These are phyloP conservation scores for Anthopleura sola DNA, from an alignment of 64 coral and sea anemone genomes.

Conservation along the genomic window DNA sequence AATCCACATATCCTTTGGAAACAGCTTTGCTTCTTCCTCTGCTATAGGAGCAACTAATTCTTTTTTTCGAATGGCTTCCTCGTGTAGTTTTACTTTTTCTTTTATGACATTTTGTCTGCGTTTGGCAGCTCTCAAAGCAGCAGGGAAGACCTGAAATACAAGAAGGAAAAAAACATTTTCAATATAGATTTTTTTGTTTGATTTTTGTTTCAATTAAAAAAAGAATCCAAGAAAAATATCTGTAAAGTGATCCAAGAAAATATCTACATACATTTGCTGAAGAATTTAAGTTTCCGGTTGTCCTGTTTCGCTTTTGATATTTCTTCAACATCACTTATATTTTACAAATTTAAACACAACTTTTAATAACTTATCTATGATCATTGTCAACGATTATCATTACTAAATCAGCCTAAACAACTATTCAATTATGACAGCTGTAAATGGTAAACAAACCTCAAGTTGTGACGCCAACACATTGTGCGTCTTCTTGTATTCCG, in stretches of 20 bases:
- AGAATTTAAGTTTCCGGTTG: too few relatives aligned
- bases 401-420: not conserved
- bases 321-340: not conserved
- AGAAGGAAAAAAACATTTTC: not conserved
- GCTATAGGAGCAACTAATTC: slow-evolving; percentile 40
- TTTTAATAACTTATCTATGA: not conserved
- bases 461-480: slow-evolving; percentile 72
- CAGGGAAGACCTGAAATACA: slow-evolving; percentile 77
- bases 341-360: not conserved
- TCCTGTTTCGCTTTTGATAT: not conserved
- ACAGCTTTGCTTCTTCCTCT: slow-evolving; percentile 46
- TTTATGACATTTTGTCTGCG: slow-evolving; percentile 74
- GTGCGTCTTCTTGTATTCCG: slow-evolving; percentile 88
- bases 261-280: too few relatives aligned
- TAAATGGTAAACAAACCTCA: slow-evolving; percentile 57
- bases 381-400: not conserved
- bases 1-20: slow-evolving; percentile 77
- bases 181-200: not conserved
- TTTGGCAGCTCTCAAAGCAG: slow-evolving; percentile 81
- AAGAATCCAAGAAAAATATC: too few relatives aligned
- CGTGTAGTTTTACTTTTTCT: slow-evolving; percentile 56
- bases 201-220: too few relatives aligned
- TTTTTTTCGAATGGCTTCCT: slow-evolving; percentile 72
- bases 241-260: too few relatives aligned
- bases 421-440: not conserved